Conservation (phyloP, 1,140 invertebrate genomes). For the Meteorus sp. region DNA sequence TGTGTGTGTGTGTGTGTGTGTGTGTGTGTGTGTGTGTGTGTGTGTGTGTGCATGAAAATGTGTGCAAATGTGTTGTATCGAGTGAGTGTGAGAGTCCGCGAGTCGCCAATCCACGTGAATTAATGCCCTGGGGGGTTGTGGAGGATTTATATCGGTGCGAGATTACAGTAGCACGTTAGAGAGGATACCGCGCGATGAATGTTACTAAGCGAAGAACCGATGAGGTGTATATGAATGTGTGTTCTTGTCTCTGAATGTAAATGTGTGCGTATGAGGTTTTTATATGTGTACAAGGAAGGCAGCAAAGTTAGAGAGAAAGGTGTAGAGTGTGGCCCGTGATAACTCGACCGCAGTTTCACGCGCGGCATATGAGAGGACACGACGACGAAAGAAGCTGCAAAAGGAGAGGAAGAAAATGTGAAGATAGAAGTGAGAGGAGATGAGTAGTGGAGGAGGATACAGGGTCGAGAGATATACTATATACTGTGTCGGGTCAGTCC, state of each 20-base stretch:
- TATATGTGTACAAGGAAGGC: no score
- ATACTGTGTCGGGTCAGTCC: conserved; percentile 15
- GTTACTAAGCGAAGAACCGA: conserved; percentile 2
- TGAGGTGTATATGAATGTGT: conserved; percentile 5
- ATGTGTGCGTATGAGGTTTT: no score
- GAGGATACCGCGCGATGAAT: conserved; percentile 3
- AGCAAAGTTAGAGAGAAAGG: neutral
- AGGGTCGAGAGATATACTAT: conserved; percentile 3
- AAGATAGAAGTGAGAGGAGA: conserved; percentile 14
- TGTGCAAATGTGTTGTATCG: no score
- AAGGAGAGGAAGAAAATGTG: neutral
- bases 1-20: no score
- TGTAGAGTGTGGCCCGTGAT: conserved; percentile 1
- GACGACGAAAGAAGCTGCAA: neutral
- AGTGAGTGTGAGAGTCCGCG: no score
- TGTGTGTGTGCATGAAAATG: no score
- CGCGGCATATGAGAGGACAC: neutral
- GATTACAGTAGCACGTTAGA: conserved; percentile 17
- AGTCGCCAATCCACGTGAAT: conserved; percentile 21
- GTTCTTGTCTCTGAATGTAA: no score
- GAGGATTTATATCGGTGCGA: conserved; percentile 23
- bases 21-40: no score
- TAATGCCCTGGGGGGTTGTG: conserved; percentile 13
- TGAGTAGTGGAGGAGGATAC: neutral
- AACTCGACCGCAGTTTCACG: conserved; percentile 13